Evolutionary conservation across 2,797 vertebrate genomes (phyloP), one percentile per base, ranked within the genome.

Genomic region (Molothrus ater): DNA sequence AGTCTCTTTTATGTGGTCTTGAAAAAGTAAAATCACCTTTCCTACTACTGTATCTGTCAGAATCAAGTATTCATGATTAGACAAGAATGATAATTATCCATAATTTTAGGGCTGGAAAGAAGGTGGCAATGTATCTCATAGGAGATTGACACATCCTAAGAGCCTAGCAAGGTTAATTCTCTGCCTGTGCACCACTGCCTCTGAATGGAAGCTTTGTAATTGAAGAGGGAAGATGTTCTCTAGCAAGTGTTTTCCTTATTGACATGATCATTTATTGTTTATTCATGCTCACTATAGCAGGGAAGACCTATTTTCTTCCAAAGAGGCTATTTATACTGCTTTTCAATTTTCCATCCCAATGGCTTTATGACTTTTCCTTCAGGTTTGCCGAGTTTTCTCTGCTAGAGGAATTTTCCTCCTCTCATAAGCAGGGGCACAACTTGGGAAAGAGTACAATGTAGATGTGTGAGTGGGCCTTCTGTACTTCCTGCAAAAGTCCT

Each of bases 331-430:
- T 97, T 95, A 96, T 90, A 74, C 74, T 86, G 63, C 88, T 96
- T 97, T 97, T 94, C 96, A 96, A 98, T 98, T 98, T 98, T 98
- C 97, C 95, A 97, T 92, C 90, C 92, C 95, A 92, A 38, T 94
- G 92, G 66, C 78, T 98, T 97, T 97, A 97, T 45, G 45, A 84
- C 66, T 92, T 92, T 96, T 93, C 92, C 92, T 96, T 97, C 88
- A 64, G 29, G 72, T 96, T 65, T 79, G 50, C 68, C 17, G 59
- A 47, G 34, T 94, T 84, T 97, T 94, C 61, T 80, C n/a, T 88
- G 29, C 38, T 64, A 73, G 59, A 92, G n/a, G 57, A 92, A 42
- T 70, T 86, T 53, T 80, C 61, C 53, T 75, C 21, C 56, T 69
- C 84, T 69, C 9, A 18, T 31, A 53, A 79, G 10, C 25, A 45